A percentile compares a stretch with the other conserved stretches of the same genome.
Conservation (phyloP, 2,888 invertebrate species). For the Drosophila fungiperda region DNA sequence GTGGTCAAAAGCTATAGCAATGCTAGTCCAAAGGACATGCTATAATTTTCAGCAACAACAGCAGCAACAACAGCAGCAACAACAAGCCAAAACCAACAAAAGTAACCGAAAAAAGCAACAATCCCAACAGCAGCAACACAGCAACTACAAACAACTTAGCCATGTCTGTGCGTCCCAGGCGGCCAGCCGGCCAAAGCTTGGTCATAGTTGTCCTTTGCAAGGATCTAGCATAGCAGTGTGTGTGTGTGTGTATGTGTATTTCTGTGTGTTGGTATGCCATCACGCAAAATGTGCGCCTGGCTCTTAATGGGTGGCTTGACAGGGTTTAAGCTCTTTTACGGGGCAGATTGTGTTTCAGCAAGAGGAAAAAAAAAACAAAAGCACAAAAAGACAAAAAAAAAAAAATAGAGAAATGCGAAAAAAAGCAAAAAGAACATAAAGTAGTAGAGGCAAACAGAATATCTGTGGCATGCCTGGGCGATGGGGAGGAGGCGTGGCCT, state of each 20-base stretch:
- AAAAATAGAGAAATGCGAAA: conserved; percentile 2
- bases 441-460: conserved; percentile 16
- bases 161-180: conserved; percentile 68
- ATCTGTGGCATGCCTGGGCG: conserved; percentile 1
- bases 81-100: conserved; percentile 65
- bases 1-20: conserved; percentile 73
- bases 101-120: conserved; percentile 80
- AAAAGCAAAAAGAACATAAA: conserved; percentile 20
- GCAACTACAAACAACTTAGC: conserved; percentile 77
- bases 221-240: conserved; percentile 27
- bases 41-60: conserved; percentile 67
- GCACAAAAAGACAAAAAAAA: conserved; percentile 8
- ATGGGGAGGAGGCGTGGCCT: conserved; percentile 21
- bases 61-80: conserved; percentile 21
- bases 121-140: conserved; percentile 54
- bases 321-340: conserved; percentile 81
- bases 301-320: conserved; percentile 82
- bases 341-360: conserved; percentile 78
- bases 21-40: conserved; percentile 79
- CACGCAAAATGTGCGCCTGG: conserved; percentile 76
- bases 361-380: conserved; percentile 43
- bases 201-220: conserved; percentile 77
- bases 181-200: conserved; percentile 68
- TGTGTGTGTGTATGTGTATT: conserved; percentile 39
- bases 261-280: conserved; percentile 70